Base-by-base conservation (phyloP, 2,113 vertebrate species). In the Nymphicus hollandicus region DNA sequence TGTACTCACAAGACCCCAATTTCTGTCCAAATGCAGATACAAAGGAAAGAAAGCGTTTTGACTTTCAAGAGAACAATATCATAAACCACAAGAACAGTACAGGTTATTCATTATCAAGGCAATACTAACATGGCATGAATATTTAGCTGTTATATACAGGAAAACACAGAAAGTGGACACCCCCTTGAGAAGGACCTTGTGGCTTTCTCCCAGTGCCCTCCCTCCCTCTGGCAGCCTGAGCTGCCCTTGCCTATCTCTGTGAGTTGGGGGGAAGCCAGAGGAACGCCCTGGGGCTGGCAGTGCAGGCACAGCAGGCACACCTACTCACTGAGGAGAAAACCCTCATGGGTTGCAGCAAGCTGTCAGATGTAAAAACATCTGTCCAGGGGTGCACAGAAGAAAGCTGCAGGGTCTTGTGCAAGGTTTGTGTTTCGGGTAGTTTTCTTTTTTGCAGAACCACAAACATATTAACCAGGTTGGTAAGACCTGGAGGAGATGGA, bases 241-340 rank as follows among this genome's bases (percentile, higher is more conserved):
- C 19, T 83, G 27, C 12, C 7, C 11, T 31, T 74, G 37, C 13
- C 27, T 10, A 6, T 56, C 15, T 52, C 70, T 58, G 20, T 11
- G 77, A 82, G 35, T n/a, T 60, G 27, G 17, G n/a, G 37, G 3
- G 58, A 13, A 35, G 43, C 4, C 47, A 25, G 28, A 13, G 49
- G 43, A 52, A 13, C 12, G 11, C 41, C 5, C 31, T 1, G 0
- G 18, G 17, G 12, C 4, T 0, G 1, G 28, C 0, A 7, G 29
- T 17, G 41, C 43, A 22, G 39, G 20, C 9, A 16, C 41, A 16
- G 9, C 27, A 52, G 49, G 13, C 44, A 69, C 69, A n/a, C 7
- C 46, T 35, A 1, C 29, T 63, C 31, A 12, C 39, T 19, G 31
- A 17, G 28, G 22, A 7, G 52, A 64, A 91, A 31, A 29, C 44